phyloP scores from a whole-genome alignment of 2,113 vertebrate genomes.

The Ammodramus savannarum region DNA sequence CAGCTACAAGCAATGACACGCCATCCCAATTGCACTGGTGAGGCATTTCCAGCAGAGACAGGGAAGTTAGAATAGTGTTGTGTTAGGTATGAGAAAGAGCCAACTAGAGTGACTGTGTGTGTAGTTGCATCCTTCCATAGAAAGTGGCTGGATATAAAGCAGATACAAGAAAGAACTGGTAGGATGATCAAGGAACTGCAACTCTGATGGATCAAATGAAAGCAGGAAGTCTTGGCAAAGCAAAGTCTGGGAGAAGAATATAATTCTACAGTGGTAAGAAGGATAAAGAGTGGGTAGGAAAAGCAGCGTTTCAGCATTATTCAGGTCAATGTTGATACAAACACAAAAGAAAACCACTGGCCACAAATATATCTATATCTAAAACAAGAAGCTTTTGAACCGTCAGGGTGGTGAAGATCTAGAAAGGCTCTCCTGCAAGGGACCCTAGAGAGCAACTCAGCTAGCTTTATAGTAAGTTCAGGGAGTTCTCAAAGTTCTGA shows the following conservation, averaged over 20 bases:
- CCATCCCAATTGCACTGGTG: neutral
- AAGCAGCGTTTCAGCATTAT: neutral
- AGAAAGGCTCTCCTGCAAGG: neutral
- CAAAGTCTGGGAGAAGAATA: neutral
- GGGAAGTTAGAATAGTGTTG: neutral
- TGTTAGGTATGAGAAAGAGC: neutral
- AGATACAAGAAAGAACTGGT: neutral
- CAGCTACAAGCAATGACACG: rapidly evolving
- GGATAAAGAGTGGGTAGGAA: neutral
- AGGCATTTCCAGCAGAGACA: neutral
- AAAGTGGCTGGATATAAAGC: neutral
- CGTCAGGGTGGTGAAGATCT: neutral
- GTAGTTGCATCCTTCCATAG: neutral
- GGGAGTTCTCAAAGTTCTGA: neutral
- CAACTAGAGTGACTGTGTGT: neutral
- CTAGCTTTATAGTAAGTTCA: neutral
- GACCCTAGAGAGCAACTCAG: neutral
- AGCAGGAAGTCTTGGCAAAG: neutral
- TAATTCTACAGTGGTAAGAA: neutral
- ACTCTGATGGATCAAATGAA: neutral
- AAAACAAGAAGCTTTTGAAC: neutral
- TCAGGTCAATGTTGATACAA: neutral
- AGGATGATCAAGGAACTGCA: neutral
- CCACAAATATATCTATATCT: neutral
- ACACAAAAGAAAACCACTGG: neutral